Evolutionary conservation across 2,888 invertebrate species (phyloP).

Genomic region (Agrochola litura): DNA sequence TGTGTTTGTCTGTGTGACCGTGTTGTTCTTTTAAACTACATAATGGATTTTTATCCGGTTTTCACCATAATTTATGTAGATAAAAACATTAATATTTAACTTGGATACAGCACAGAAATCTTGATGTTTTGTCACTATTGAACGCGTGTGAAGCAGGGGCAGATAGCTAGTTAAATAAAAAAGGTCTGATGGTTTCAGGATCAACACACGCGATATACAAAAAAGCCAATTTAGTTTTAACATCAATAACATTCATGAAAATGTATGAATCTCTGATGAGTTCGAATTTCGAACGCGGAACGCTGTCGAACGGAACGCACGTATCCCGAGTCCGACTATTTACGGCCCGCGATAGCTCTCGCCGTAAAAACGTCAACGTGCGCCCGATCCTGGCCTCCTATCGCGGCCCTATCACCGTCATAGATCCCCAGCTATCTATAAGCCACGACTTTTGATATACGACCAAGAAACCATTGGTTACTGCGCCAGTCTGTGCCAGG

Average conservation of each 20-base stretch:
- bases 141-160: not conserved
- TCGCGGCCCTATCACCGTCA: slow-evolving; percentile 72
- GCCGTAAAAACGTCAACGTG: slow-evolving; percentile 87
- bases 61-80: no score
- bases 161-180: not conserved
- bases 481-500: slow-evolving; percentile 23
- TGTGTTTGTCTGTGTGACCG: not conserved
- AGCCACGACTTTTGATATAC: slow-evolving; percentile 71
- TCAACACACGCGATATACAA: slow-evolving; percentile 29
- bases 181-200: slow-evolving; percentile 18
- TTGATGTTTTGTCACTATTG: not conserved
- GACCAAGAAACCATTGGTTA: slow-evolving; percentile 67
- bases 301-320: slow-evolving; percentile 67
- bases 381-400: slow-evolving; percentile 75
- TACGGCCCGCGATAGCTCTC: slow-evolving; percentile 81
- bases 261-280: slow-evolving; percentile 71
- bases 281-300: slow-evolving; percentile 60
- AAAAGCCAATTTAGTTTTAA: slow-evolving; percentile 61
- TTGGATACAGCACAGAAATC: not conserved
- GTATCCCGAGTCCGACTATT: slow-evolving; percentile 75
- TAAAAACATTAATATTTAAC: not conserved
- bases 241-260: slow-evolving; percentile 69
- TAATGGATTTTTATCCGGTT: not conserved
- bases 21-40: no score
- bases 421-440: slow-evolving; percentile 71